phyloP scores from a whole-genome alignment of 1,140 invertebrate genomes.

The Brachionus angularis region DNA sequence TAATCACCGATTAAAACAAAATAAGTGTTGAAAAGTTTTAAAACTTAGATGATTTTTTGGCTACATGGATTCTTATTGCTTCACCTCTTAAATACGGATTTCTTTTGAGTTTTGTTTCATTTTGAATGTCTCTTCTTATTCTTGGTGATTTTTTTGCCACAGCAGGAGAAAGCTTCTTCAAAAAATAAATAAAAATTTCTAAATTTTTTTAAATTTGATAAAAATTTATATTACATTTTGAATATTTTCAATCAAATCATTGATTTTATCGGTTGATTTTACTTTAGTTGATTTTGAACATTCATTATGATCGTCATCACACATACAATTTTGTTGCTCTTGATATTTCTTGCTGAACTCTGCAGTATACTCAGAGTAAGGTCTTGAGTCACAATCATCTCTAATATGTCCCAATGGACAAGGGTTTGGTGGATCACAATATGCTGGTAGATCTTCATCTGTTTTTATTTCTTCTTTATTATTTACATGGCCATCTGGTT shows the following conservation, averaged over 20 bases:
- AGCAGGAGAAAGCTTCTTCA: not conserved
- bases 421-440: slow-evolving; percentile 97
- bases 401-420: slow-evolving; percentile 71
- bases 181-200: not conserved
- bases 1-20: too few species aligned
- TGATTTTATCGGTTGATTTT: slow-evolving; percentile 7
- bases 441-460: slow-evolving; percentile 86
- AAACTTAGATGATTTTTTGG: not conserved
- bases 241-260: slow-evolving; percentile 6
- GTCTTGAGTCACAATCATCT: slow-evolving; percentile 48
- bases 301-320: slow-evolving; percentile 79
- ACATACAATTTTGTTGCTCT: slow-evolving; percentile 87
- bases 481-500: slow-evolving; percentile 63
- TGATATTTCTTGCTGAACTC: slow-evolving; percentile 91
- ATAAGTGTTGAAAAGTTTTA: too few species aligned
- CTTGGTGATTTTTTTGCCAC: slow-evolving; percentile 55
- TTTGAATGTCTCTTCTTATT: slow-evolving; percentile 49
- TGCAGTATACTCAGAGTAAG: slow-evolving; percentile 63
- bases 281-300: slow-evolving; percentile 7
- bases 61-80: not conserved
- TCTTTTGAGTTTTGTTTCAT: not conserved
- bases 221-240: too few species aligned
- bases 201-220: not conserved
- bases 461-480: slow-evolving; percentile 72
- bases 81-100: not conserved